Evolutionary conservation across 2,888 invertebrate species (phyloP).

Genomic region (Tromatobia lineatoria): DNA sequence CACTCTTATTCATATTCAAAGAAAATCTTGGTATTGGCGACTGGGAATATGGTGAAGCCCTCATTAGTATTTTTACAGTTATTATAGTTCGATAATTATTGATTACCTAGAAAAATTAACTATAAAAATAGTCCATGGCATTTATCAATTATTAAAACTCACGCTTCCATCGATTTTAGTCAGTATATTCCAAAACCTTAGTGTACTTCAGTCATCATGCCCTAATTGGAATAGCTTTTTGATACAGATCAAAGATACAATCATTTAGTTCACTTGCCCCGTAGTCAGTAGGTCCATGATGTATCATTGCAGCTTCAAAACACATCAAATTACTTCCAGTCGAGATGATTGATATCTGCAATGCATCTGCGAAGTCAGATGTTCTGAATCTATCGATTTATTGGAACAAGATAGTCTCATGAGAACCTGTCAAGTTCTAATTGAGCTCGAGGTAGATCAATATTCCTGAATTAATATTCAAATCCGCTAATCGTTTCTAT

Average conservation of each 20-base stretch:
- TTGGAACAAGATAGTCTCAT: background rate
- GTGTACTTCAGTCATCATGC: too few species aligned
- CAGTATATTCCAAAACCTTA: too few species aligned
- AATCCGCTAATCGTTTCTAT: background rate
- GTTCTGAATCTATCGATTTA: background rate
- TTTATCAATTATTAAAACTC: too few species aligned
- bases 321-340: background rate
- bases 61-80: too few species aligned
- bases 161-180: too few species aligned
- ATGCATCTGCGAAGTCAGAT: background rate
- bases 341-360: background rate
- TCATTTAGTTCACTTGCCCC: background rate
- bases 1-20: background rate
- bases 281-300: background rate
- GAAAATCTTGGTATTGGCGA: too few species aligned
- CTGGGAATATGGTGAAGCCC: too few species aligned
- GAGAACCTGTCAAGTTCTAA: background rate
- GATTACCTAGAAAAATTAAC: too few species aligned
- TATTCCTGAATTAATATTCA: slow-evolving; percentile 4
- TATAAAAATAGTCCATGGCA: too few species aligned
- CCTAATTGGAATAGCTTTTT: background rate
- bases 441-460: slow-evolving; percentile 17
- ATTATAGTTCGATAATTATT: too few species aligned
- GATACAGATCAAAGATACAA: background rate
- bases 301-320: background rate